Percentiles rank a stretch among this genome's conserved stretches.
phyloP scores from a whole-genome alignment of 2,113 vertebrate species.

The Mastomys natalensis region DNA sequence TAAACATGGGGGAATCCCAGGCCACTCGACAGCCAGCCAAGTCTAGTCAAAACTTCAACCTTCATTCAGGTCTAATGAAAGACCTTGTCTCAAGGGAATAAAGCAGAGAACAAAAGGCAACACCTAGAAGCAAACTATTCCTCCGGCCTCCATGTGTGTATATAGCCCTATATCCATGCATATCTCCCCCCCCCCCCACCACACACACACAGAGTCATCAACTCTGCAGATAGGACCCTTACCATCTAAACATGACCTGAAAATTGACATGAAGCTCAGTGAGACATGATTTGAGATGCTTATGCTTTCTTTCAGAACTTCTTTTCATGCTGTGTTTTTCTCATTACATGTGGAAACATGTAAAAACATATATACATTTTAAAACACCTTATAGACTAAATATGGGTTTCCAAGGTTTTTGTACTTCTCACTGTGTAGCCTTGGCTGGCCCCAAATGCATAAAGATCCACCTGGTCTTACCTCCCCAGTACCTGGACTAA shows the following conservation, averaged over 20 bases:
- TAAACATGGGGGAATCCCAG: not conserved
- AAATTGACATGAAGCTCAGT: slow-evolving; percentile 6
- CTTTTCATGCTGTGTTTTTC: slow-evolving; percentile 44
- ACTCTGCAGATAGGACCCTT: not conserved
- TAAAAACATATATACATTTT: not conserved
- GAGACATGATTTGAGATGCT: slow-evolving; percentile 22
- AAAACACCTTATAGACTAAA: slow-evolving; percentile 58
- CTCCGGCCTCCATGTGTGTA: not conserved
- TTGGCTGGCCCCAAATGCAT: not conserved
- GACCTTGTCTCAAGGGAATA: not conserved
- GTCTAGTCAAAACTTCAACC: not conserved
- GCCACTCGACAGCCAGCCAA: not conserved
- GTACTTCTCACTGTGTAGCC: not conserved
- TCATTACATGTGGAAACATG: not conserved
- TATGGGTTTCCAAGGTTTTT: slow-evolving; percentile 56
- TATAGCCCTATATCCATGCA: not conserved
- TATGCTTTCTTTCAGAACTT: slow-evolving; percentile 7
- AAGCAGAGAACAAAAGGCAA: not conserved
- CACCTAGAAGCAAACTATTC: not conserved
- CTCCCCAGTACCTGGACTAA: not conserved
- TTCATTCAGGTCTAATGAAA: not conserved
- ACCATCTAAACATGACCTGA: slow-evolving; percentile 23
- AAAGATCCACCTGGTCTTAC: not conserved
- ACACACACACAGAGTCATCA: not conserved
- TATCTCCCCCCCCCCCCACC: too few relatives aligned